Conservation (phyloP, 2,113 vertebrate species). For the Emberiza fucata region DNA sequence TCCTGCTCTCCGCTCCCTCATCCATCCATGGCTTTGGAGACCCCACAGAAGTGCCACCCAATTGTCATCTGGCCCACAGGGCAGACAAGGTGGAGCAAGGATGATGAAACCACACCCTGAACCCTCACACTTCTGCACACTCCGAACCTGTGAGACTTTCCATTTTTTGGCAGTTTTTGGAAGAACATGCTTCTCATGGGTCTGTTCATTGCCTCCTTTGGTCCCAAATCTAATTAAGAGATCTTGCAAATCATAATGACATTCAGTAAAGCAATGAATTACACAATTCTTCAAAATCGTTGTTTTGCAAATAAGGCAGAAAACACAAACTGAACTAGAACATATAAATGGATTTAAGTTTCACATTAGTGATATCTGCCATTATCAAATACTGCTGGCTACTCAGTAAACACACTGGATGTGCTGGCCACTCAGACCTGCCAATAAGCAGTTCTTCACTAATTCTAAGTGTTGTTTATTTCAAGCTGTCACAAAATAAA, state of each 20-base stretch:
- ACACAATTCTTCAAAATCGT: neutral
- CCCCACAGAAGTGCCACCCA: accelerated
- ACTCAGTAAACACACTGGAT: neutral
- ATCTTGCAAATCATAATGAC: neutral
- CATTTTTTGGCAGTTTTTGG: neutral
- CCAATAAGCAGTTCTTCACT: neutral
- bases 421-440: neutral
- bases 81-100: neutral
- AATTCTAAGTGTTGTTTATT: neutral
- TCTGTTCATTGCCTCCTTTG: neutral
- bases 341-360: neutral
- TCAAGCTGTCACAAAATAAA: neutral
- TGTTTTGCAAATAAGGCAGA: neutral
- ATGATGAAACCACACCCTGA: neutral
- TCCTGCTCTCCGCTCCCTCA: neutral
- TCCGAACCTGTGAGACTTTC: neutral
- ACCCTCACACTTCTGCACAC: neutral
- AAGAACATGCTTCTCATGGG: neutral
- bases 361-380: neutral
- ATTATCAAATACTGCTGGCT: neutral
- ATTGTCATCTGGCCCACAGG: accelerated
- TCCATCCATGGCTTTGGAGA: accelerated
- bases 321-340: neutral
- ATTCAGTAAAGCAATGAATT: neutral
- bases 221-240: neutral